These are phyloP conservation scores for Saimiri boliviensis DNA, from an alignment of 2,113 vertebrate genomes.

Conservation along the genomic window DNA sequence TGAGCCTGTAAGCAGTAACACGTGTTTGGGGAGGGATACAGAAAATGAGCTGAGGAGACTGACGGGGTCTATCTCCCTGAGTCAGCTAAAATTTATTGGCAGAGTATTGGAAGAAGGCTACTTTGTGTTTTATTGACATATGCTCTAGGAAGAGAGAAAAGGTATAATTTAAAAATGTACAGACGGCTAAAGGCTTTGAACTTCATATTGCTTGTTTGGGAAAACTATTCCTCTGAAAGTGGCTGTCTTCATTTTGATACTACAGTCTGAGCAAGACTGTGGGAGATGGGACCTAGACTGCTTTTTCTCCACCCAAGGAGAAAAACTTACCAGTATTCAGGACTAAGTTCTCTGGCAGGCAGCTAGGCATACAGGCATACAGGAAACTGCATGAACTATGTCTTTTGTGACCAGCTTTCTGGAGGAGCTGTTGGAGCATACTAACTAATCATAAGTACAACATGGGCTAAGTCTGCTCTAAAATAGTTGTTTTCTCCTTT, in stretches of 20 bases:
- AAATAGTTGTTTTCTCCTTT: slow-evolving; percentile 56
- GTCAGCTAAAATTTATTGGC: neutral
- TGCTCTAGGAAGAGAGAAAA: neutral
- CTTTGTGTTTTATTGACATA: neutral
- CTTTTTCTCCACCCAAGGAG: neutral
- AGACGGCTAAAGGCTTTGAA: slow-evolving; percentile 21
- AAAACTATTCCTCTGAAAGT: neutral
- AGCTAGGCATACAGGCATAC: neutral
- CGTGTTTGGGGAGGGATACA: neutral
- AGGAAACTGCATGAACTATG: neutral
- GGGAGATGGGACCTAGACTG: neutral
- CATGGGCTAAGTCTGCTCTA: neutral
- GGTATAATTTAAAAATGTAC: neutral
- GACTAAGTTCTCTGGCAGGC: neutral
- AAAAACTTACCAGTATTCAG: neutral
- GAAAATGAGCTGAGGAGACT: neutral
- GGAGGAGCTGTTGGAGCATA: neutral
- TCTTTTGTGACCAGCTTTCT: neutral
- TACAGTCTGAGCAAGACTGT: neutral
- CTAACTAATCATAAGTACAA: neutral
- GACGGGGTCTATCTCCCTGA: neutral
- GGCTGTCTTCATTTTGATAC: neutral
- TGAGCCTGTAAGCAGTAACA: neutral
- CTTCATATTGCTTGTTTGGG: neutral
- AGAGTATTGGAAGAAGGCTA: neutral